Percentiles rank a stretch among this genome's conserved stretches.
phyloP scores from a whole-genome alignment of 1,140 invertebrate genomes.

The Harlomillsia oculata region DNA sequence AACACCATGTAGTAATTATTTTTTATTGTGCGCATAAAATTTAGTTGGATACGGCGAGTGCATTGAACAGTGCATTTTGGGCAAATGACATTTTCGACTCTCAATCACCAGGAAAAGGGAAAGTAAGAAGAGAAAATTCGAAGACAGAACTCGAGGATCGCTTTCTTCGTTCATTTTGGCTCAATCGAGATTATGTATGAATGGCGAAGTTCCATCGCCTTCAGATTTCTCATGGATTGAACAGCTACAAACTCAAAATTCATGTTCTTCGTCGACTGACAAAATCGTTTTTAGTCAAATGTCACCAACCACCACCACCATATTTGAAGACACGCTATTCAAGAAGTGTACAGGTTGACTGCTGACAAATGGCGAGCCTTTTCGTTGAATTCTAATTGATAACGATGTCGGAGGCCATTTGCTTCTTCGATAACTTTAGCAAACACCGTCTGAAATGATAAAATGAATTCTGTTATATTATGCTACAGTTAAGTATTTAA shows the following conservation, averaged over 20 bases:
- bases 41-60: constrained; percentile 21
- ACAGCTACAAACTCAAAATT: not conserved
- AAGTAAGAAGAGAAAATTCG: constrained; percentile 27
- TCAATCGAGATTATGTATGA: not conserved
- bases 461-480: not conserved
- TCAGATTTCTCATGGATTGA: constrained; percentile 7
- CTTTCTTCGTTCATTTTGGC: not conserved
- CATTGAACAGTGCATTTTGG: constrained; percentile 21
- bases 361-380: too few species aligned
- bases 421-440: constrained; percentile 10
- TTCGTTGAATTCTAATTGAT: constrained; percentile 12
- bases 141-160: constrained; percentile 17
- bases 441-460: constrained; percentile 5
- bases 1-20: too few species aligned
- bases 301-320: too few species aligned
- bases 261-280: constrained; percentile 21
- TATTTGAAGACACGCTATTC: too few species aligned
- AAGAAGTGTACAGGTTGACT: too few species aligned
- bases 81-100: not conserved
- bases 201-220: not conserved
- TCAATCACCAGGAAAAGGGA: constrained; percentile 5
- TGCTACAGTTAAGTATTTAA: not conserved
- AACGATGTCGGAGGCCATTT: constrained; percentile 3
- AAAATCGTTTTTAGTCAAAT: constrained; percentile 22
- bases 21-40: too few species aligned